A percentile compares a stretch with the other conserved stretches of the same genome.
phyloP scores from a whole-genome alignment of 2,797 vertebrate genomes.

The Parotocinclus haroldoi region DNA sequence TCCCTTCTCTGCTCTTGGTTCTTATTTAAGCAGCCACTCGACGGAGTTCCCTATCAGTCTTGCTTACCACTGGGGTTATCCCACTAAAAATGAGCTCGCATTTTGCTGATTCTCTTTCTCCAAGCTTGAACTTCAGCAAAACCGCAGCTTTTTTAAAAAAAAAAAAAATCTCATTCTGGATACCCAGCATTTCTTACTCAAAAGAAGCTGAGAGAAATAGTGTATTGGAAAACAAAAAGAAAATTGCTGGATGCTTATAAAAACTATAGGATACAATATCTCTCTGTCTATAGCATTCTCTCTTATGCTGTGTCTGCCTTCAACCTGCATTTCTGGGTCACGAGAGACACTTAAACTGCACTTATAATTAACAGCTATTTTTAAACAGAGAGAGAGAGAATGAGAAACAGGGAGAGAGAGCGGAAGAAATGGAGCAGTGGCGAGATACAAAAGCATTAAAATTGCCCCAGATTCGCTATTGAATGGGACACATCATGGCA shows the following conservation, averaged over 20 bases:
- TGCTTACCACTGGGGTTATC: constrained; percentile 36
- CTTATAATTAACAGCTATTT: constrained; percentile 99
- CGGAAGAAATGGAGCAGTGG: constrained; percentile 95
- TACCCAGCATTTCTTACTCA: constrained; percentile 11
- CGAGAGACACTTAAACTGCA: constrained; percentile 99
- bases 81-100: constrained; percentile 26
- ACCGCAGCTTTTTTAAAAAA: neutral
- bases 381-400: constrained; percentile 96
- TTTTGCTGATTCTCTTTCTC: constrained; percentile 59
- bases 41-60: constrained; percentile 67
- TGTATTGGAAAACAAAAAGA: constrained; percentile 53
- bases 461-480: constrained; percentile 99
- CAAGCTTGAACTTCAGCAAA: constrained; percentile 51
- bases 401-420: constrained; percentile 55
- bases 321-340: constrained; percentile 99
- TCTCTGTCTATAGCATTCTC: constrained; percentile 54
- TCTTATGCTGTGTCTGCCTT: constrained; percentile 60
- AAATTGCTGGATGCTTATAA: constrained; percentile 62
- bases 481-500: constrained; percentile 99
- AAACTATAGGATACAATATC: constrained; percentile 24
- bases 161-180: constrained; percentile 16
- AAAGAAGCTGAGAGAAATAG: constrained; percentile 39
- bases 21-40: constrained; percentile 74
- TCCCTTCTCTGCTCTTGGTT: constrained; percentile 70
- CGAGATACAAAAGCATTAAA: constrained; percentile 99